Base-by-base conservation (phyloP, 2,888 invertebrate genomes). In the Drosophila maculinotata region DNA sequence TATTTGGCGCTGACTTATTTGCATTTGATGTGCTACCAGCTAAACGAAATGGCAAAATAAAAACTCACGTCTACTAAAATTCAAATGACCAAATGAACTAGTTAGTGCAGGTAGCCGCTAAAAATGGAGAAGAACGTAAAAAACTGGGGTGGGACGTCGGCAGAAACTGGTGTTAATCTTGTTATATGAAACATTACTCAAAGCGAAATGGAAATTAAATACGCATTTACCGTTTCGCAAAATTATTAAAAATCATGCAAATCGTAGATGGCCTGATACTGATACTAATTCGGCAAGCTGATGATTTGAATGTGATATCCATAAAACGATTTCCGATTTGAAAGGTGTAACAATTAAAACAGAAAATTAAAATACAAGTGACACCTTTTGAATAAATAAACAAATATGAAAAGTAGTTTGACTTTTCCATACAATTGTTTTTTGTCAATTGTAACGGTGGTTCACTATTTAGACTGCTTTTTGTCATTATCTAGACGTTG, bases 1-100 rank as follows among this genome's bases (percentile, higher is more conserved):
- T 66, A 74, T 70, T 80, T 65, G 65, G 66, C 17, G 15, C 35
- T 58, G 26, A 48, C 54, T 54, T 60, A 75, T 80, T 83, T 75
- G 67, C 77, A 80, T 83, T 77, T 60, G 52, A 66, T 59, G 33
- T 62, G 68, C 68, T 62, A 62, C 68, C 51, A 62, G 66, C 59
- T 47, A 44, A 63, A 54, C 30, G 33, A 36, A 71, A 76, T 52
- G 51, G 25, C 45, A 36, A 54, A 70, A 53, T 57, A 54, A 70
- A 53, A 63, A n/a, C 31, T 15, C 23, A 54, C 36, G 28, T 36
- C 38, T 30, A 47, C 20, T 26, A 39, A 69, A 53, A 65, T 70
- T 69, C 31, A 59, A 70, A 69, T 58, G 23, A 47, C 28, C 51
- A 49, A 7, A 14, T 48, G 48, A 70, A 48, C 70, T 38, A 70